Evolutionary conservation across 2,888 invertebrate genomes (phyloP).

Genomic region (Sarcophaga caerulescens): DNA sequence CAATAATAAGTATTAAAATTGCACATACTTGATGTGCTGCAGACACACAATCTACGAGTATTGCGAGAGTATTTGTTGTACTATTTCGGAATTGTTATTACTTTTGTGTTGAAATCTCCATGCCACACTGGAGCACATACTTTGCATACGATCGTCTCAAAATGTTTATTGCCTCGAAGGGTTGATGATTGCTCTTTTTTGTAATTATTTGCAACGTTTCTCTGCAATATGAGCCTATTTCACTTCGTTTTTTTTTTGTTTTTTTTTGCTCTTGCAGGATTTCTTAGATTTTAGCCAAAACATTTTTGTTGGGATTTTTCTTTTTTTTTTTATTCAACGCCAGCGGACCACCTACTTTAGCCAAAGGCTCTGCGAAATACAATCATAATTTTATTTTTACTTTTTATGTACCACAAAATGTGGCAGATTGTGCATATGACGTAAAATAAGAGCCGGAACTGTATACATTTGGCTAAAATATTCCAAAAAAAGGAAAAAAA

Average conservation of each 20-base stretch:
- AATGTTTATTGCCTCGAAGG: too few species aligned
- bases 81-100: background rate
- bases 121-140: background rate
- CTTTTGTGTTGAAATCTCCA: constrained; percentile 15
- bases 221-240: background rate
- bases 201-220: background rate
- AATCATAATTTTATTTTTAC: constrained; percentile 41
- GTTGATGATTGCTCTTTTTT: background rate
- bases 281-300: background rate
- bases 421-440: constrained; percentile 18
- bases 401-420: background rate
- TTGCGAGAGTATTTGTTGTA: background rate
- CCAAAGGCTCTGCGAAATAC: constrained; percentile 51
- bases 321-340: constrained; percentile 33
- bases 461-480: background rate
- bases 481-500: background rate
- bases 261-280: too few species aligned
- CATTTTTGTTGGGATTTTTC: background rate
- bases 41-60: background rate
- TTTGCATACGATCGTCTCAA: background rate
- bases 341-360: constrained; percentile 60
- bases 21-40: background rate
- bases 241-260: too few species aligned
- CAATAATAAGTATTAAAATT: constrained; percentile 26
- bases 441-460: constrained; percentile 58